phyloP scores from a whole-genome alignment of 1,140 invertebrate genomes.

The Drosophila novamexicana region DNA sequence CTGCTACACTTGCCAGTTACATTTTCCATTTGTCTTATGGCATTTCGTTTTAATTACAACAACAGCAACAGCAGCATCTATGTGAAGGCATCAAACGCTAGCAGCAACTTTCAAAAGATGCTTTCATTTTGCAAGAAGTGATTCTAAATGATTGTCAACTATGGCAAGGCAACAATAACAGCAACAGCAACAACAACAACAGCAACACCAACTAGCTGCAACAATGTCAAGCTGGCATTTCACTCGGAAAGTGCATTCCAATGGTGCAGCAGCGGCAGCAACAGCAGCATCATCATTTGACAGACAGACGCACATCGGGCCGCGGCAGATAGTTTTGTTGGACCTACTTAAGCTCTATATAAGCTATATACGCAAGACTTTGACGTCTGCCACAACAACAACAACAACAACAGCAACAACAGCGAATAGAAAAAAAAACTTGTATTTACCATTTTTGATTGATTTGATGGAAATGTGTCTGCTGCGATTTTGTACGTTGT shows the following conservation, averaged over 20 bases:
- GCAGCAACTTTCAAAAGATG: slow-evolving; percentile 81
- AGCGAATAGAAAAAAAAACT: slow-evolving; percentile 69
- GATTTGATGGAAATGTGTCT: slow-evolving; percentile 83
- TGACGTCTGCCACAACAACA: slow-evolving; percentile 11
- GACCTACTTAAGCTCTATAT: slow-evolving; percentile 78
- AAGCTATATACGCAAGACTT: slow-evolving; percentile 29
- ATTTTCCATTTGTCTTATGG: slow-evolving; percentile 82
- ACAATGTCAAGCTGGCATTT: slow-evolving; percentile 77
- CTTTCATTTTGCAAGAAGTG: slow-evolving; percentile 82
- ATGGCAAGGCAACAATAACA: slow-evolving; percentile 70
- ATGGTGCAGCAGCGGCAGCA: slow-evolving; percentile 52
- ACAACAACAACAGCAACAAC: slow-evolving; percentile 19
- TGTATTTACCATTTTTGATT: slow-evolving; percentile 83
- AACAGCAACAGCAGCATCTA: slow-evolving; percentile 49
- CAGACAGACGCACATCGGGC: slow-evolving; percentile 37
- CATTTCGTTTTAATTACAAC: slow-evolving; percentile 82
- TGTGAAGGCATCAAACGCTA: slow-evolving; percentile 47
- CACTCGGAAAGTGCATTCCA: slow-evolving; percentile 82
- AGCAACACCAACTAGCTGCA: slow-evolving; percentile 46
- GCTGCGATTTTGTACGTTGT: slow-evolving; percentile 46
- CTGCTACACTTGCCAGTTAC: slow-evolving; percentile 75
- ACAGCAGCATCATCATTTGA: slow-evolving; percentile 17
- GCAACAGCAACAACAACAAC: slow-evolving; percentile 22
- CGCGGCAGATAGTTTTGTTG: slow-evolving; percentile 77
- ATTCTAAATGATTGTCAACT: slow-evolving; percentile 83